Conservation (phyloP, 2,888 invertebrate species). For the Chalcosyrphus nemorum region DNA sequence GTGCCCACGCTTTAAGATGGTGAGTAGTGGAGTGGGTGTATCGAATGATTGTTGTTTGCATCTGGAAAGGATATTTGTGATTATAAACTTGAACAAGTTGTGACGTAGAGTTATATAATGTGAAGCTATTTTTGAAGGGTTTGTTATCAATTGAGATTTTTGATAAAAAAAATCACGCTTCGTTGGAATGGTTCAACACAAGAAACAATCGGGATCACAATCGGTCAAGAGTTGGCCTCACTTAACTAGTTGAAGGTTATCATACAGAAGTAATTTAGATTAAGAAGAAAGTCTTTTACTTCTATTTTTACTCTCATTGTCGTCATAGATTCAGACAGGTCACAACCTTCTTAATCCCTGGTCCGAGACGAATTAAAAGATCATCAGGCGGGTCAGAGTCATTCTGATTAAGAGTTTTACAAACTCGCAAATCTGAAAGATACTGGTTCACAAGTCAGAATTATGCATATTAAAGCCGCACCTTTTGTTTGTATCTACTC, state of each 20-base stretch:
- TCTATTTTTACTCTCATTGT: background rate
- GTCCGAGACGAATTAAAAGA: background rate
- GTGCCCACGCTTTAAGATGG: slow-evolving; percentile 20
- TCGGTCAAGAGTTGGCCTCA: no score
- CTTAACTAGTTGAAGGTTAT: no score
- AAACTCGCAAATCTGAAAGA: background rate
- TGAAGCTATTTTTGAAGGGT: background rate
- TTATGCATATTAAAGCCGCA: background rate
- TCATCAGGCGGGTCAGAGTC: background rate
- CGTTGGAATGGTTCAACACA: no score
- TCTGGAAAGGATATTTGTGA: no score
- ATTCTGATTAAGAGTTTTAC: no score
- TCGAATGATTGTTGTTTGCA: background rate
- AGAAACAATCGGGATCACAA: no score
- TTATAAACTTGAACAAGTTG: no score
- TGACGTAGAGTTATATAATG: background rate
- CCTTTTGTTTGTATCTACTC: background rate
- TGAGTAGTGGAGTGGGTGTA: slow-evolving; percentile 1
- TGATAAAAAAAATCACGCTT: background rate
- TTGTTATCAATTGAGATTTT: background rate
- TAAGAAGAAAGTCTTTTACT: background rate
- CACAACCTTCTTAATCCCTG: background rate
- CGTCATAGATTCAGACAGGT: background rate
- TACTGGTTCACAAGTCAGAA: background rate
- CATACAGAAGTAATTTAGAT: background rate